Evolutionary conservation across 1,140 invertebrate genomes (phyloP), one percentile per base, ranked within the genome.

Genomic region (Nasonia longicornis): DNA sequence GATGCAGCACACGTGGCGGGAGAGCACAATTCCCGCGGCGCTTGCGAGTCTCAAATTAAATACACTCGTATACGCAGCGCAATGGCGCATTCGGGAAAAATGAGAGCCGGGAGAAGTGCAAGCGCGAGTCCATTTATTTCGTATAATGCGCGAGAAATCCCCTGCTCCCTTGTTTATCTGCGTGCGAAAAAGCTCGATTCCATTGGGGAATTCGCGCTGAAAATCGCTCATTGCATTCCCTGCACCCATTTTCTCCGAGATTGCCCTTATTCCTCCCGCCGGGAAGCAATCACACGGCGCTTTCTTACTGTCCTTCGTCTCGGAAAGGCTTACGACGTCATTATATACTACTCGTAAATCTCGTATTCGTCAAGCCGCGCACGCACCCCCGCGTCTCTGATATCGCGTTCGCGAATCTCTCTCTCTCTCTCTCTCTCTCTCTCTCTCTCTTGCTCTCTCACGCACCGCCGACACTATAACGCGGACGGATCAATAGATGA

Each of bases 401-500:
- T 75, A 73, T 75, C 71, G 79, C 52, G 52, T n/a, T 66, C 48
- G 80, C 80, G 26, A 71, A 48, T 72, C 74, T 52, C 69, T 58
- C 74, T 69, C 69, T 35, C 31, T 35, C 31, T 35, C 31, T 35
- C 31, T 35, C 31, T 35, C 31, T 35, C 31, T 35, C 31, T 35
- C 31, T 35, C 31, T 35, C 31, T 35, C 31, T 35, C 31, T 35
- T 3, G 2, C 31, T 35, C 31, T 35, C 31, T 35, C 31, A 35
- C 75, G 74, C 73, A 63, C 66, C 73, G 38, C 14, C 38, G 71
- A 11, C 52, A 16, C 52, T 58, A 58, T 58, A 58, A 16, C 26
- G 2, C 26, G 2, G 16, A 7, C 22, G 31, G 72, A 81, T 81
- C 80, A 81, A 81, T 81, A 81, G 80, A 66, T 16, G 66, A 35